Base-by-base conservation (phyloP, 2,888 invertebrate genomes). In the Synergus laeviventris region DNA sequence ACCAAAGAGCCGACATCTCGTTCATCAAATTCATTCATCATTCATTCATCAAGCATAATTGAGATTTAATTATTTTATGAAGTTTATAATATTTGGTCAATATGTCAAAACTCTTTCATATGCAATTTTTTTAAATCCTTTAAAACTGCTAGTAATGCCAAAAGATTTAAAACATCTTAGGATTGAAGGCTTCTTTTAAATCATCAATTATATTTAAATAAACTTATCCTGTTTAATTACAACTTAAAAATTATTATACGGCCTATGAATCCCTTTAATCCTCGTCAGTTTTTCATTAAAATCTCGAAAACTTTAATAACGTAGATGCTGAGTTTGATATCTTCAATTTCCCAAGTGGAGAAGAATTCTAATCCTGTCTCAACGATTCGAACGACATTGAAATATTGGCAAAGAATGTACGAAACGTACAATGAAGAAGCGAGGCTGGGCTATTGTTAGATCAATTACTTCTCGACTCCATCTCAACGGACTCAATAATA, bases 391-490 rank as follows among this genome's bases (percentile, higher is more conserved):
- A 24, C 49, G 31, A 49, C 70, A 70, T 9, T 70, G n/a, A 49
- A 31, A 70, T 49, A 70, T 70, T 66, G 66, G 24, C 49, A 49
- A 45, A 49, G 45, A 62, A 62, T 21, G 49, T 70, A 70, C 49
- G 24, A 56, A 56, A 24, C 56, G 56, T 56, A 56, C 56, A 56
- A 56, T 56, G 56, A 24, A 56, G 56, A 70, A 70, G 49, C 18
- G 36, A 24, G 11, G 70, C 70, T 42, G 21, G 31, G 49, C 70
- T 70, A 64, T 64, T 64, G 64, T 64, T 70, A 49, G 70, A 70
- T 70, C 70, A 70, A 70, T 70, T 70, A 70, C 49, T 70, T 70
- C 70, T 70, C 70, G 31, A 70, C 70, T 70, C 49, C 70, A 70
- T 31, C 31, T 31, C 70, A 14, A 70, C 49, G 45, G 31, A 70